A percentile compares a stretch with the other conserved stretches of the same genome.
Evolutionary conservation across 1,140 invertebrate genomes (phyloP).

Genomic region (Thaumetopoea pityocampa): DNA sequence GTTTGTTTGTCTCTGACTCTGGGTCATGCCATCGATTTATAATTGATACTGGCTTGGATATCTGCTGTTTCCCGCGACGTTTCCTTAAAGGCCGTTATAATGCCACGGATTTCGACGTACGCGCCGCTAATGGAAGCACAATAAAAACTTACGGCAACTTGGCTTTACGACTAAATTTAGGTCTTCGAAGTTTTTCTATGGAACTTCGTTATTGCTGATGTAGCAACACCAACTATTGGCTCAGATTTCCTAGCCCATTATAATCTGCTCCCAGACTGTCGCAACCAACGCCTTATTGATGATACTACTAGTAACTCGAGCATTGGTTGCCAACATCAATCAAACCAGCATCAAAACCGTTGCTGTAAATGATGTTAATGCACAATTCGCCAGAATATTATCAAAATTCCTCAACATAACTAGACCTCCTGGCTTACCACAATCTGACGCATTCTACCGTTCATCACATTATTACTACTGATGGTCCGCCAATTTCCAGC

Average conservation of each 20-base stretch:
- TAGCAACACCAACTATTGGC: constrained; percentile 37
- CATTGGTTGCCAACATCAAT: not conserved
- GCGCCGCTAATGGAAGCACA: constrained; percentile 25
- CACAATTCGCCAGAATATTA: not conserved
- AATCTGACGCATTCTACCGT: constrained; percentile 9
- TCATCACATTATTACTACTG: constrained; percentile 14
- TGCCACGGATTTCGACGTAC: constrained; percentile 1
- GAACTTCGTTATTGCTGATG: constrained; percentile 44
- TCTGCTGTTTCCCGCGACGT: constrained; percentile 3
- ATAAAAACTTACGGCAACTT: constrained; percentile 26
- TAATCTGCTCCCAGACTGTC: constrained; percentile 24
- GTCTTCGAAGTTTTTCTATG: constrained; percentile 27
- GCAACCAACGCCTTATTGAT: constrained; percentile 15
- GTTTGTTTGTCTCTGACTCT: constrained; percentile 1
- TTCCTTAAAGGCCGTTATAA: not conserved
- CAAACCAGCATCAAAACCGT: constrained; percentile 3
- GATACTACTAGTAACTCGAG: not conserved
- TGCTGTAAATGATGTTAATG: not conserved
- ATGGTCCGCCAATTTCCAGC: constrained; percentile 10
- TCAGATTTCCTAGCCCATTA: constrained; percentile 41
- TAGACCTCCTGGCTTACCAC: constrained; percentile 8
- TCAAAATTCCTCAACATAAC: constrained; percentile 1
- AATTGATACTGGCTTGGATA: constrained; percentile 9
- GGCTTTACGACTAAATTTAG: constrained; percentile 17
- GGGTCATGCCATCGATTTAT: not conserved